Percentiles rank a stretch among this genome's conserved stretches.
Conservation (phyloP, 2,797 vertebrate genomes). For the Fistularia commersonii region DNA sequence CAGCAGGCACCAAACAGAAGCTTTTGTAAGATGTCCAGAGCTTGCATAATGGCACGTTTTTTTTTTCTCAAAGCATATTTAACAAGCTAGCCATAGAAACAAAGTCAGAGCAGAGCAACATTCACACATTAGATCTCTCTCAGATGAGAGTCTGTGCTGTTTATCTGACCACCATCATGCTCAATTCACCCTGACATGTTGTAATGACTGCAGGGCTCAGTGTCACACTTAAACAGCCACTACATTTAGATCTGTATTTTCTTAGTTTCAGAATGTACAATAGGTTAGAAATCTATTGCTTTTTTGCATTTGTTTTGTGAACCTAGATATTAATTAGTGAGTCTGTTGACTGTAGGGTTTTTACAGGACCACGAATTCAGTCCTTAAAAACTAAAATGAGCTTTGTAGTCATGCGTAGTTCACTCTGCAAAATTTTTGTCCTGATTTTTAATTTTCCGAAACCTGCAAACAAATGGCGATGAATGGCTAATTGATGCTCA, state of each 20-base stretch:
- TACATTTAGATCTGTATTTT: conserved; percentile 15
- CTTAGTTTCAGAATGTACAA: not conserved
- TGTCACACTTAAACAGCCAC: conserved; percentile 32
- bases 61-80: conserved; percentile 30
- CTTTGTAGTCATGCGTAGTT: no score
- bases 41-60: conserved; percentile 23
- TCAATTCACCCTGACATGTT: conserved; percentile 56
- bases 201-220: conserved; percentile 30
- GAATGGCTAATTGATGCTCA: no score
- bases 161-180: conserved; percentile 53
- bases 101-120: conserved; percentile 45
- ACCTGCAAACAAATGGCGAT: no score
- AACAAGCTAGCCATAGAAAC: conserved; percentile 22
- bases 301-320: not conserved
- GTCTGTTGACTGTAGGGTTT: not conserved
- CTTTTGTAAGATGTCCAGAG: conserved; percentile 22
- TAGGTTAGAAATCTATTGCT: not conserved
- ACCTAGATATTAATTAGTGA: not conserved
- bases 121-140: conserved; percentile 25
- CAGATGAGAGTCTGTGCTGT: conserved; percentile 30
- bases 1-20: conserved; percentile 25
- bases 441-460: no score
- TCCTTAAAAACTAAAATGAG: no score
- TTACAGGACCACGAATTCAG: no score
- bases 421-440: no score